Evolutionary conservation across 1,140 invertebrate species (phyloP), one percentile per base, ranked within the genome.

Genomic region (Agrilus planipennis): DNA sequence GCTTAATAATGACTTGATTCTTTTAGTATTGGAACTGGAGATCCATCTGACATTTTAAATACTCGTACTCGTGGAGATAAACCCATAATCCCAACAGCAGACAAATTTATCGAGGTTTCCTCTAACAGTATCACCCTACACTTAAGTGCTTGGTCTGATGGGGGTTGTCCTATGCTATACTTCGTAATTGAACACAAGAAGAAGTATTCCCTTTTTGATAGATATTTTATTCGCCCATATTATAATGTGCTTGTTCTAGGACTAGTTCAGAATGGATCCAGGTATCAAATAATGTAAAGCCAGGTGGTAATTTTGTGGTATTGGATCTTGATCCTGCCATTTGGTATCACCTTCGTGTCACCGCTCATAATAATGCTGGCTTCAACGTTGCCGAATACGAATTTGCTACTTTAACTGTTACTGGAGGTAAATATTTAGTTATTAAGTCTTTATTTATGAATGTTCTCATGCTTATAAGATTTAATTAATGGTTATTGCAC

Each of bases 121-220:
- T 85, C 85, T 2, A 91, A 89, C 41, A 90, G 83, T 45, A 87
- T 95, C 10, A 87, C 85, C 6, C 67, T 97, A 32, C 89, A 92
- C 55, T 72, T 97, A 30, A 85, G 80, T 53, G 81, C 89, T 38
- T 97, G 92, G 92, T 80, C 84, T 37, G 89, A 92, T 61, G 89
- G 89, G 42, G 90, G 90, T 20, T 97, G 93, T 63, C 87, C 89
- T 2, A 94, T 97, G 81, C 76, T 87, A 30, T 89, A 90, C 58
- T 97, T 93, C 63, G 89, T 93, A 37, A 85, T 97, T 20, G 89
- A 93, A 65, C 89, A 94, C 63, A 92, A 92, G 65, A 87, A 88
- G 59, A 88, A 84, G 86, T 89, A 21, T 25, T 25, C 5, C 11
- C 5, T 25, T 5, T 25, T 6, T 25, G 5, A 6, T 25, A 25